Evolutionary conservation across 2,888 invertebrate species (phyloP).

Genomic region (Melanostoma scalare): DNA sequence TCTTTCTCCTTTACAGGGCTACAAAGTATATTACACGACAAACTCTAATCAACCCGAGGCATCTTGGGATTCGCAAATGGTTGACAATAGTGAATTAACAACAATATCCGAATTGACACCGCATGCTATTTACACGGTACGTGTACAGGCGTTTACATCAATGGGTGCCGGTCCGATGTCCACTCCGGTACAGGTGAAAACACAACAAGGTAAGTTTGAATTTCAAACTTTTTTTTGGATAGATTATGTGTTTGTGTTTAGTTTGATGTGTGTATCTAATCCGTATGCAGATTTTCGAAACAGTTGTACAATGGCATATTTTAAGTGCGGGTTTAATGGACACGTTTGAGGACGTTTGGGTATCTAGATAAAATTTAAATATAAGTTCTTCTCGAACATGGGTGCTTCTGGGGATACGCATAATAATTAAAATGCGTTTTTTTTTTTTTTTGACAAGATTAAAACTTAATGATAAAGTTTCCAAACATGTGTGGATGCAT

Average conservation of each 20-base stretch:
- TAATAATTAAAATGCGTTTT: too few relatives aligned
- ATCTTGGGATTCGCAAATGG: constrained; percentile 96
- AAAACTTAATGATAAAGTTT: too few relatives aligned
- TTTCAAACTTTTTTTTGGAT: not conserved
- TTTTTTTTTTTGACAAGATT: too few relatives aligned
- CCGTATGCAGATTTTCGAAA: not conserved
- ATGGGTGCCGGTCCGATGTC: constrained; percentile 98
- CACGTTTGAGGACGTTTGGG: too few relatives aligned
- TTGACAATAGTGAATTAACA: constrained; percentile 95
- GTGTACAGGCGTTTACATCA: constrained; percentile 95
- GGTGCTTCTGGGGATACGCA: too few relatives aligned
- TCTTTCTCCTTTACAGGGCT: constrained; percentile 86
- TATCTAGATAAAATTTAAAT: too few relatives aligned
- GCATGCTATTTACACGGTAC: constrained; percentile 96
- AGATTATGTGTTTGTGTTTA: not conserved
- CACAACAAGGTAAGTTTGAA: constrained; percentile 90
- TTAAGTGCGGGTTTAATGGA: not conserved
- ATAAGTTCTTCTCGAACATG: too few relatives aligned
- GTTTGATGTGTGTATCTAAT: not conserved
- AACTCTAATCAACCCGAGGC: constrained; percentile 93
- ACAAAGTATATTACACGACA: constrained; percentile 98
- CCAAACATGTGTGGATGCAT: too few relatives aligned
- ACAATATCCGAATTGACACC: constrained; percentile 96
- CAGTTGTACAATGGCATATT: constrained; percentile 1
- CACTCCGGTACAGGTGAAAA: constrained; percentile 98